Conservation (phyloP, 2,113 vertebrate genomes). For the Accipiter virgatus region DNA sequence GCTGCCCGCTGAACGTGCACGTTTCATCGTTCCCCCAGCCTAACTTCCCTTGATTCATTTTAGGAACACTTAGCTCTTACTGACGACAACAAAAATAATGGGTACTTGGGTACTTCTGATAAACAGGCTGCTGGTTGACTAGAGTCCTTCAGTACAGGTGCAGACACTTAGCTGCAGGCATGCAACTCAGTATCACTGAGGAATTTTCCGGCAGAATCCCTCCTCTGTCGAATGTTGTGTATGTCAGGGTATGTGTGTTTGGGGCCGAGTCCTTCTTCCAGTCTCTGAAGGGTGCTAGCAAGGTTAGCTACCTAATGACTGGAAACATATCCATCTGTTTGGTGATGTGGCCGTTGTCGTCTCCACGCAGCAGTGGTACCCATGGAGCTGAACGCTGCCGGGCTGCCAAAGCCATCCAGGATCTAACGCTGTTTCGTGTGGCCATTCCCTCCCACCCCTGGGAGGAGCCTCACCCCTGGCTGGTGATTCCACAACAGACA, state of each 20-base stretch:
- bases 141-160: background rate
- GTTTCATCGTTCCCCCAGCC: background rate
- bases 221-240: background rate
- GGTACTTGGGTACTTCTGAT: background rate
- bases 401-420: background rate
- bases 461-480: background rate
- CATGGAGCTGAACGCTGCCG: background rate
- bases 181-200: background rate
- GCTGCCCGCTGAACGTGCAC: background rate
- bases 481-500: background rate
- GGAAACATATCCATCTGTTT: background rate
- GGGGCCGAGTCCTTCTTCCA: background rate
- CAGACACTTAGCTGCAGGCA: background rate
- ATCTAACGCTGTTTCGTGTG: background rate
- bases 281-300: background rate
- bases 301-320: background rate
- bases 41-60: background rate
- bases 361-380: background rate
- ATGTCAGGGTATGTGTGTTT: background rate
- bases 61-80: background rate
- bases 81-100: background rate
- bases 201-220: background rate
- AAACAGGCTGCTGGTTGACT: background rate
- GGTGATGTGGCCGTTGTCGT: background rate
- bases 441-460: background rate